These are phyloP conservation scores for Rhinolophus ferrumequinum DNA, from an alignment of 2,113 vertebrate genomes.

Conservation along the genomic window DNA sequence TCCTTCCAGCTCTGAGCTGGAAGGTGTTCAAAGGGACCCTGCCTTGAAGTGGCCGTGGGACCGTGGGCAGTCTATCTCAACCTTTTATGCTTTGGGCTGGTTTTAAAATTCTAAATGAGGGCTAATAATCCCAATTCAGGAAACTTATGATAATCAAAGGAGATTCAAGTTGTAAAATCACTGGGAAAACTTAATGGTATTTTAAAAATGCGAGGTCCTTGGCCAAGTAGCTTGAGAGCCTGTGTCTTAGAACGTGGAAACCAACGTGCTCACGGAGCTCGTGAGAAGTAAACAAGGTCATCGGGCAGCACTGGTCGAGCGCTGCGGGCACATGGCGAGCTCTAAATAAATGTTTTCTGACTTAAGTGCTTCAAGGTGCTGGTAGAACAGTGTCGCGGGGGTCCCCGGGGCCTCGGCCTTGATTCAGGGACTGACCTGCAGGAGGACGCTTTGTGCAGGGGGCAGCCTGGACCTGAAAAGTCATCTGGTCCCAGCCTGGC, in stretches of 20 bases:
- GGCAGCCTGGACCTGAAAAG: not conserved
- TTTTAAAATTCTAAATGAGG: not conserved
- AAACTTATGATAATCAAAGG: not conserved
- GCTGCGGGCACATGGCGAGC: not conserved
- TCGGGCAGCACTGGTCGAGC: not conserved
- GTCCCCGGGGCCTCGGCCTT: too few species aligned
- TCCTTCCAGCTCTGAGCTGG: not conserved
- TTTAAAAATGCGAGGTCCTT: constrained; percentile 5
- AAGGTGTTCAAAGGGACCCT: too few species aligned
- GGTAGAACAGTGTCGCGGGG: not conserved
- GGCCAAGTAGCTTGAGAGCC: not conserved
- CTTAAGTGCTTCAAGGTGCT: not conserved
- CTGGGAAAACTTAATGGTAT: not conserved
- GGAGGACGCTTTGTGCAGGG: too few species aligned
- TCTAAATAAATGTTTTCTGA: not conserved
- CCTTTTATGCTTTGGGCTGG: not conserved
- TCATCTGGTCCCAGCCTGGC: too few species aligned
- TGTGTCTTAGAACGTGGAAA: not conserved
- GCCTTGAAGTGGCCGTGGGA: too few species aligned
- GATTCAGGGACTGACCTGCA: too few species aligned
- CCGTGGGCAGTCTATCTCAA: not conserved
- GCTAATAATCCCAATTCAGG: not conserved
- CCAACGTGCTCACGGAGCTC: not conserved
- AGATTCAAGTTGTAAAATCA: not conserved
- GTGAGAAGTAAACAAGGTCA: not conserved